Evolutionary conservation across 1,140 invertebrate species (phyloP), one percentile per base, ranked within the genome.

Genomic region (Condylostylus longicornis): DNA sequence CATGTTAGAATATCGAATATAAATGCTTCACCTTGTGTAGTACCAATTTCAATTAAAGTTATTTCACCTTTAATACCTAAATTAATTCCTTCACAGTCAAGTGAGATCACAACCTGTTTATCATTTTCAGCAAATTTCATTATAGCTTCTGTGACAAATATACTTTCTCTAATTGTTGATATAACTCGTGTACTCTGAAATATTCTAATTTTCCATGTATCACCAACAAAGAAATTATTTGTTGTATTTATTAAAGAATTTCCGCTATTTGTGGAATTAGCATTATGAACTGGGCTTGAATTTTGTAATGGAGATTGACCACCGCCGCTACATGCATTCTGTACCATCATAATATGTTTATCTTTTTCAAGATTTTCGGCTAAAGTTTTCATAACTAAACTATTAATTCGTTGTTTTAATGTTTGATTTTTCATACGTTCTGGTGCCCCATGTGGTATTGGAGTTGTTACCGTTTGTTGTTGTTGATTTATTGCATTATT

Each of bases 51-150:
- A 46, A 93, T 69, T 17, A 93, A 60, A 1, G 87, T 93, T 18
- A 94, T 64, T 46, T 77, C 76, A 12, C 82, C 85, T 52, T 83
- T 86, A 0, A 75, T 60, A 2, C 86, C 87, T 21, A 91, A 63
- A 66, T 91, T 93, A 6, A 93, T 80, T 14, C 88, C 88, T 65
- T 94, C 88, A 47, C 82, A 88, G 59, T 93, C 88, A 45, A 91
- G 74, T 0, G 82, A 81, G 18, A 93, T 63, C 23, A 79, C 72
- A 21, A 70, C 58, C 32, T 69, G 67, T 38, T 69, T 61, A 17
- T 53, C 49, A 12, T 53, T 58, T 46, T 71, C 71, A 29, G 67
- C 65, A n/a, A 69, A 64, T 46, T 68, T 70, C 47, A 85, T 68
- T 36, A 93, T 78, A 33, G 81, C 77, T 22, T 82, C 79, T 18